Evolutionary conservation across 2,888 invertebrate species (phyloP), one percentile per base, ranked within the genome.

Genomic region (Diplazon laetatorius): DNA sequence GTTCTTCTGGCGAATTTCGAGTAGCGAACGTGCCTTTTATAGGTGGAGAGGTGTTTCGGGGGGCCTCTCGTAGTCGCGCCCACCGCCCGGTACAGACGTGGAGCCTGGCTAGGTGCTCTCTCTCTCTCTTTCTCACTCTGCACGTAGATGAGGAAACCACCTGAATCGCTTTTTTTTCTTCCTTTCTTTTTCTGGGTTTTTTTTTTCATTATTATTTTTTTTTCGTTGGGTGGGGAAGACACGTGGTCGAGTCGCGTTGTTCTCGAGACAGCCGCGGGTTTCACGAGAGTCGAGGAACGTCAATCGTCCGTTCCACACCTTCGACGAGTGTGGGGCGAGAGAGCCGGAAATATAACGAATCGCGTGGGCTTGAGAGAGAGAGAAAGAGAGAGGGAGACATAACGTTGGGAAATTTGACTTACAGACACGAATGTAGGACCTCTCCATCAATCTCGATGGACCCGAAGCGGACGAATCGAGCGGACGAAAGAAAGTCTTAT

Each of bases 1-100:
- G 76, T 70, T 80, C 79, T 83, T 89, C 89, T 89, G 88, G 84
- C 86, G 82, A 87, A 85, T 86, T 84, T 69, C 57, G 72, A 63
- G 80, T 82, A 78, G 82, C 76, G 82, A 76, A 80, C 78, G 80
- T 46, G 74, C 85, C 89, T 89, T 89, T 87, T 89, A 89, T 89
- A 88, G 87, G 62, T 65, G 68, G 68, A 42, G 35, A 76, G 57
- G 68, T 65, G 71, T 78, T 78, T 73, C n/a, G n/a, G 80, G 80
- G 81, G 57, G 55, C 25, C 71, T 76, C 76, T 78, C 37, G 78
- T 80, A 63, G n/a, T n/a, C n/a, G n/a, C n/a, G n/a, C 68, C 46
- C 66, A 80, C 78, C 70, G 70, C 66, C 62, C 71, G 20, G 70
- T 44, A 25, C 39, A 35, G 66, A 39, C 52, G 60, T 60, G 71